These are phyloP conservation scores for Donacobius atricapilla DNA, from an alignment of 2,113 vertebrate genomes.

Conservation along the genomic window DNA sequence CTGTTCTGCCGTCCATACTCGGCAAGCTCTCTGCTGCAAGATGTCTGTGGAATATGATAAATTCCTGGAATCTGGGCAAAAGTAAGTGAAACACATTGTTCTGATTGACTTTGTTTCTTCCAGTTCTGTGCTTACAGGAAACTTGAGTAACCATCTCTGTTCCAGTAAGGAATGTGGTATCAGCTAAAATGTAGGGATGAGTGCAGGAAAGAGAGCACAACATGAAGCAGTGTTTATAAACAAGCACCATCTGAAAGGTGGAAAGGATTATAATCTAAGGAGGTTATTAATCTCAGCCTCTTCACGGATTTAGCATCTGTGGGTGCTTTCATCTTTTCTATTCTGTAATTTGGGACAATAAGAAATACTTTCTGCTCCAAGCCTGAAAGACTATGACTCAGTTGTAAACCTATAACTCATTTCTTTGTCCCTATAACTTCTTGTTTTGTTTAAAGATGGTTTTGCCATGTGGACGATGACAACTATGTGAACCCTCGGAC, in stretches of 20 bases:
- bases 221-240: not conserved
- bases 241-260: not conserved
- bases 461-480: slow-evolving; percentile 97
- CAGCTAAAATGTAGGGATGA: not conserved
- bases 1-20: slow-evolving; percentile 90
- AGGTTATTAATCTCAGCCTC: not conserved
- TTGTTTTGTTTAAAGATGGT: slow-evolving; percentile 81
- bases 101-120: not conserved
- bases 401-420: not conserved
- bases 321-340: not conserved
- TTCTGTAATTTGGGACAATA: not conserved
- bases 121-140: not conserved
- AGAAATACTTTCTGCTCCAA: not conserved
- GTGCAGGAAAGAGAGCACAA: not conserved
- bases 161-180: not conserved
- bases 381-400: not conserved
- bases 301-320: not conserved
- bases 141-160: not conserved
- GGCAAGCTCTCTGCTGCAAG: slow-evolving; percentile 97
- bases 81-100: slow-evolving; percentile 75
- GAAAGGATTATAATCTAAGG: not conserved
- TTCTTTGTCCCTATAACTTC: not conserved
- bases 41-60: slow-evolving; percentile 99
- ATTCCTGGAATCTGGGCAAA: slow-evolving; percentile 93
- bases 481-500: slow-evolving; percentile 88